Conservation (phyloP, 2,113 vertebrate species). For the Piprites chloris region DNA sequence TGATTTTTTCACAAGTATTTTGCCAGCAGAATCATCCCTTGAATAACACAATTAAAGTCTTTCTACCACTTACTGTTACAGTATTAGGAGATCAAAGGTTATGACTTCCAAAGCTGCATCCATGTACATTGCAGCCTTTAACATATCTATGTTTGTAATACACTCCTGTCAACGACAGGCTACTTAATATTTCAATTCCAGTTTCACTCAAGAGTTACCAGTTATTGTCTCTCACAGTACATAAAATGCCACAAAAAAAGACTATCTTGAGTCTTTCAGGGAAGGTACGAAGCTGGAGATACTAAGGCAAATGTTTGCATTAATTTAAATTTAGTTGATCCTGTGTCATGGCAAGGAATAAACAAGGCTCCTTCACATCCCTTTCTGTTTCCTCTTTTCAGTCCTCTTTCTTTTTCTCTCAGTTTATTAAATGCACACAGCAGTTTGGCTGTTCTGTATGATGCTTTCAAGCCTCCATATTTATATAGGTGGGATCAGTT, state of each 20-base stretch:
- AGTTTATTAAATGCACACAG: neutral
- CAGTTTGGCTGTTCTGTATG: neutral
- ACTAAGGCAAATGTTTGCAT: neutral
- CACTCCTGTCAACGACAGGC: neutral
- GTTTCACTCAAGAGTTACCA: neutral
- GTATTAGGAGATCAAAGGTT: neutral
- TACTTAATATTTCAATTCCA: neutral
- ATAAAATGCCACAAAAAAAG: neutral
- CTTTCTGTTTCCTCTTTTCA: neutral
- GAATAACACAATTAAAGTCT: neutral
- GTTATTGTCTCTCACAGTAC: neutral
- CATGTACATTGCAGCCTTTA: neutral
- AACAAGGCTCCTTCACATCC: neutral
- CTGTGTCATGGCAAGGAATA: neutral
- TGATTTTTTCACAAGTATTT: neutral
- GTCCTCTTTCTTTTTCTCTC: neutral
- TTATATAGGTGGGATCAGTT: neutral
- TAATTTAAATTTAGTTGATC: neutral
- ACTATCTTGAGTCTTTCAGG: neutral
- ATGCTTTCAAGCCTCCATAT: neutral
- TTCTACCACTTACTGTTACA: neutral
- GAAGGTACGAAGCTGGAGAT: neutral
- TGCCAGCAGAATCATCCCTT: neutral
- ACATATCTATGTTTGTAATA: neutral
- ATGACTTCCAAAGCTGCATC: neutral